Percentiles rank a stretch among this genome's conserved stretches.
Evolutionary conservation across 2,797 vertebrate genomes (phyloP).

Genomic region (Apodemus agrarius): DNA sequence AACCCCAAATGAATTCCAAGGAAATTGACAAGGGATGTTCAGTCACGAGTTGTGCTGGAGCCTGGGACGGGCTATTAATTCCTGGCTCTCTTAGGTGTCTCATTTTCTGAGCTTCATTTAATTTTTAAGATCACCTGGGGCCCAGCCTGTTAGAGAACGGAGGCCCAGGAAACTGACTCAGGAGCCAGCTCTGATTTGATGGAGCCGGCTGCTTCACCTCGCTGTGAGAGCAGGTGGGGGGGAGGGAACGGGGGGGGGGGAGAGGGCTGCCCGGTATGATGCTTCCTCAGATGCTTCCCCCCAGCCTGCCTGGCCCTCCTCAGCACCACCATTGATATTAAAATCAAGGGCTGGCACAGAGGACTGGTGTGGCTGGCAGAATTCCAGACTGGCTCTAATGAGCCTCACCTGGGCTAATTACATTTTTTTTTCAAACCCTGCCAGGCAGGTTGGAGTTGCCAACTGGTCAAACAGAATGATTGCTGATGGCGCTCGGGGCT

Average conservation of each 20-base stretch:
- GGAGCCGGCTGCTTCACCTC: not conserved
- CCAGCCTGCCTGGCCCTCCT: slow-evolving; percentile 51
- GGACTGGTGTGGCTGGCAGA: slow-evolving; percentile 60
- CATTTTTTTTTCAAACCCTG: slow-evolving; percentile 77
- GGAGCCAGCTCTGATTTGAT: slow-evolving; percentile 6
- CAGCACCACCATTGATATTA: slow-evolving; percentile 68
- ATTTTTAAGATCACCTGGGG: slow-evolving; percentile 71
- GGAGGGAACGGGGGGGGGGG: not conserved
- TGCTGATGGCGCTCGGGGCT: slow-evolving; percentile 35
- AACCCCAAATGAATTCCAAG: slow-evolving; percentile 39
- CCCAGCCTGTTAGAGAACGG: slow-evolving; percentile 51
- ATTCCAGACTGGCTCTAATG: slow-evolving; percentile 78
- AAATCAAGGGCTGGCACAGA: slow-evolving; percentile 74
- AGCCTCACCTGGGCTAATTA: slow-evolving; percentile 84
- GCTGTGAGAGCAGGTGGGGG: not conserved
- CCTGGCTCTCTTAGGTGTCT: slow-evolving; percentile 24
- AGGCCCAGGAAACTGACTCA: slow-evolving; percentile 1
- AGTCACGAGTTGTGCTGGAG: not conserved
- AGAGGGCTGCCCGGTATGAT: not conserved
- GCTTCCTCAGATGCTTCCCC: not conserved
- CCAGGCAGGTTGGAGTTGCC: slow-evolving; percentile 77
- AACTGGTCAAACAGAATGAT: slow-evolving; percentile 73
- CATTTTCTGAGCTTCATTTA: slow-evolving; percentile 68
- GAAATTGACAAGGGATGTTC: not conserved
- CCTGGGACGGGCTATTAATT: not conserved